phyloP scores from a whole-genome alignment of 2,888 invertebrate species.

The Uloborus plumipes region DNA sequence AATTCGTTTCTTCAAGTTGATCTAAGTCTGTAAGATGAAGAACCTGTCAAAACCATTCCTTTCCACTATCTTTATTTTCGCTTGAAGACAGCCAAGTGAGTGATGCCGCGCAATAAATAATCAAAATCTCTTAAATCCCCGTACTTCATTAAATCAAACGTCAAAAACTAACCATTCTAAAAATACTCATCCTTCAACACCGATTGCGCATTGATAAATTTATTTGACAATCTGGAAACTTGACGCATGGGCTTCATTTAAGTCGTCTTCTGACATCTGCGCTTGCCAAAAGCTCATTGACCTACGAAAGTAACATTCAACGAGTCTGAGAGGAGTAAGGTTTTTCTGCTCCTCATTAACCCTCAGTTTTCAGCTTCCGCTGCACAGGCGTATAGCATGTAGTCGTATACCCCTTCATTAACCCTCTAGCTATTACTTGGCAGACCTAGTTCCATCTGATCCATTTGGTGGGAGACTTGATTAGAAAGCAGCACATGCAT shows the following conservation, averaged over 20 bases:
- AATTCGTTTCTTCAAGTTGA: too few species aligned
- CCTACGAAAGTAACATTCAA: constrained; percentile 5
- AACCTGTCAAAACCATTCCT: too few species aligned
- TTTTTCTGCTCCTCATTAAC: constrained; percentile 21
- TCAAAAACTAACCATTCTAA: not conserved
- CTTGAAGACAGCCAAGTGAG: too few species aligned
- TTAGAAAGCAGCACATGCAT: constrained; percentile 11
- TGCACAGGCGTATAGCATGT: not conserved
- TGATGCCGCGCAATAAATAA: not conserved
- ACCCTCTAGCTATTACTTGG: constrained; percentile 10
- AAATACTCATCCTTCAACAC: too few species aligned
- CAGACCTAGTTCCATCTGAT: constrained; percentile 17
- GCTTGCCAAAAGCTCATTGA: constrained; percentile 23
- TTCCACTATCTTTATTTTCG: too few species aligned
- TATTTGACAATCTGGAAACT: not conserved
- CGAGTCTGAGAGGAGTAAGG: not conserved
- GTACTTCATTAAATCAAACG: not conserved
- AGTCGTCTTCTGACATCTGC: constrained; percentile 2
- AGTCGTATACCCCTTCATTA: constrained; percentile 15
- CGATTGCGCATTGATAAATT: too few species aligned
- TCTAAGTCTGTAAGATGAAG: too few species aligned
- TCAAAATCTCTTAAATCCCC: not conserved
- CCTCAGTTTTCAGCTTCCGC: not conserved
- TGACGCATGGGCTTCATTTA: not conserved
- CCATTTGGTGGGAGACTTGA: constrained; percentile 4